Evolutionary conservation across 2,888 invertebrate species (phyloP).

Genomic region (Latrodectus hesperus): DNA sequence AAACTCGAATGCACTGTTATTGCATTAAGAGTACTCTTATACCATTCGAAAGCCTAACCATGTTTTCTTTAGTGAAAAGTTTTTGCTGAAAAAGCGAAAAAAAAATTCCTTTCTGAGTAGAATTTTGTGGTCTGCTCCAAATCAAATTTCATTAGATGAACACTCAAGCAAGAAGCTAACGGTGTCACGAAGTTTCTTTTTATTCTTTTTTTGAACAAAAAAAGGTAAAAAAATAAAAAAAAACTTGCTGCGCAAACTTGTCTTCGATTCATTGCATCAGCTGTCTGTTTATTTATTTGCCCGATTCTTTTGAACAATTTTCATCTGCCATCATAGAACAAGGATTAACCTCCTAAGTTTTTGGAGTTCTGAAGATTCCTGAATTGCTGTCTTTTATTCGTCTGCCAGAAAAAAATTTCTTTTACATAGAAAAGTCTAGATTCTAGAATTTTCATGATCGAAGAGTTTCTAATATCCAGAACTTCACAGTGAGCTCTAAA

Average conservation of each 20-base stretch:
- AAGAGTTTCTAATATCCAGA: too few relatives aligned
- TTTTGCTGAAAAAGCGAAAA: conserved; percentile 18
- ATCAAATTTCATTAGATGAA: conserved; percentile 33
- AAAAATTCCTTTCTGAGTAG: conserved; percentile 12
- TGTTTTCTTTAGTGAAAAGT: not conserved
- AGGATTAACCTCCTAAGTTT: too few relatives aligned
- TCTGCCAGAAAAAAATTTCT: too few relatives aligned
- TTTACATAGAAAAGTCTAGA: too few relatives aligned
- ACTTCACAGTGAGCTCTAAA: too few relatives aligned
- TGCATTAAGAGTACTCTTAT: too few relatives aligned
- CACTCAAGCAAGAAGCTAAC: not conserved
- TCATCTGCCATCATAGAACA: not conserved
- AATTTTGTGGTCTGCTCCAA: conserved; percentile 33
- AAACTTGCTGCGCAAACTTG: not conserved
- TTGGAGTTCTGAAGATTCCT: too few relatives aligned
- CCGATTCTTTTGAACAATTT: not conserved
- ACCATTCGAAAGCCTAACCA: too few relatives aligned
- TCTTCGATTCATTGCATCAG: not conserved
- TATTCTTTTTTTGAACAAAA: not conserved
- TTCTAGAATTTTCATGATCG: too few relatives aligned
- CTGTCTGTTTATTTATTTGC: conserved; percentile 1
- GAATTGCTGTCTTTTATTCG: too few relatives aligned
- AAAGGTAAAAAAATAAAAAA: not conserved
- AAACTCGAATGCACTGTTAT: too few relatives aligned
- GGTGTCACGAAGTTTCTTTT: conserved; percentile 18